Base-by-base conservation (phyloP, 2,113 vertebrate species). In the Osmerus mordax region DNA sequence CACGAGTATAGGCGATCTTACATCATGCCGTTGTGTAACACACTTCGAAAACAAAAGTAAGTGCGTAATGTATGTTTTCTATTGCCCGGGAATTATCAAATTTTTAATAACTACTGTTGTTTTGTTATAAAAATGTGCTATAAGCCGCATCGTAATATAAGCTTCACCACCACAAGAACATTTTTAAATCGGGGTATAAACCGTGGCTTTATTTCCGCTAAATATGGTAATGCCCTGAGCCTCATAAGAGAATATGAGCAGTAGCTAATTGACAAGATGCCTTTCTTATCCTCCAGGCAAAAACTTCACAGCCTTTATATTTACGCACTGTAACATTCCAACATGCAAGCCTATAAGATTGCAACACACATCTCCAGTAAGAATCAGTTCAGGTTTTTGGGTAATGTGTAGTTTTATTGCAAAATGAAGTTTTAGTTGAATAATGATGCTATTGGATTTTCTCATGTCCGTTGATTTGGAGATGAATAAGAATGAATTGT, bases 241-340 rank as follows among this genome's bases (percentile, higher is more conserved):
- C 66, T 82, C 75, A 80, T 86, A 83, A 6, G 5, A 81, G 80
- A 73, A 75, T 72, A 18, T 75, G 65, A 85, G 73, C 81, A 58
- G 79, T 87, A 90, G 87, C 84, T 90, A 87, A 89, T 86, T 82
- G 81, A 81, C 77, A 47, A 47, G 41, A 47, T 79, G 82, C 82
- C 81, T 87, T 78, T 81, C 83, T 82, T 69, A 67, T 84, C 87
- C 87, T 88, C 70, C 80, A 86, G 87, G 87, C 80, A 64, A 77
- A 66, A 87, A 75, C 60, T 41, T 65, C 32, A 77, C 77, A 74
- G 77, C 82, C 82, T 87, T 84, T 84, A 84, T 84, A 86, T 36
- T 36, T 84, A 78, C 79, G 74, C 81, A 79, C 71, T 81, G 76
- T 69, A 78, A 68, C 65, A 77, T 75, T 86, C 65, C 79, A 81